These are phyloP conservation scores for Achatina immaculata DNA, from an alignment of 1,140 invertebrate genomes.

Conservation along the genomic window DNA sequence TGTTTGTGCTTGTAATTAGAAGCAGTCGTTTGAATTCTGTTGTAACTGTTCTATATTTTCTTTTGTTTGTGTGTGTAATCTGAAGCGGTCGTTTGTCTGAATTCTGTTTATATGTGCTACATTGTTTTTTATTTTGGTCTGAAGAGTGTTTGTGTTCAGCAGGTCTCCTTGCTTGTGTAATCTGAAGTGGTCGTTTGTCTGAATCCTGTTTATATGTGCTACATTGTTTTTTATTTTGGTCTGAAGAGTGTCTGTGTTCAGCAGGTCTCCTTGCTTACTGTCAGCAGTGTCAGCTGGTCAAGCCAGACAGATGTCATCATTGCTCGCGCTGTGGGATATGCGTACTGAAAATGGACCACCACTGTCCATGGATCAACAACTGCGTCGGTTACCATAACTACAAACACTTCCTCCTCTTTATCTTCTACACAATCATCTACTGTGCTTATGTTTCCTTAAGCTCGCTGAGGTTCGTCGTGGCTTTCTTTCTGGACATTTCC, in stretches of 20 bases:
- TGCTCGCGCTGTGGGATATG: slow-evolving; percentile 56
- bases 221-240: background rate
- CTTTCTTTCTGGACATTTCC: slow-evolving; percentile 34
- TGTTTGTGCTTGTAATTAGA: background rate
- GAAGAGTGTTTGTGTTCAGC: background rate
- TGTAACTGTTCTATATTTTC: too few relatives aligned
- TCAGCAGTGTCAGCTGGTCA: slow-evolving; percentile 36
- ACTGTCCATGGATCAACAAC: slow-evolving; percentile 91
- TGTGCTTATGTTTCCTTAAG: slow-evolving; percentile 33
- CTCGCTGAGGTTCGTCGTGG: slow-evolving; percentile 40
- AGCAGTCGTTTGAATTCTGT: background rate
- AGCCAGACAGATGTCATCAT: slow-evolving; percentile 59
- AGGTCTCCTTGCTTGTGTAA: too few relatives aligned
- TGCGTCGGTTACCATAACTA: slow-evolving; percentile 91
- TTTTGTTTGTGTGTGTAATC: too few relatives aligned
- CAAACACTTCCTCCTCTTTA: slow-evolving; percentile 87
- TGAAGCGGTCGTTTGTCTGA: too few relatives aligned
- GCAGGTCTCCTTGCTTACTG: background rate
- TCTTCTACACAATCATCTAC: slow-evolving; percentile 73
- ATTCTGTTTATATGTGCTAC: background rate
- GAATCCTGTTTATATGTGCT: background rate
- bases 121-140: background rate
- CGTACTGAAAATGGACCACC: slow-evolving; percentile 83
- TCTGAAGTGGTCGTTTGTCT: too few relatives aligned
- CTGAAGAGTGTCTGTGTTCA: background rate